phyloP scores from a whole-genome alignment of 2,888 invertebrate species.

The Microplitis manilae region DNA sequence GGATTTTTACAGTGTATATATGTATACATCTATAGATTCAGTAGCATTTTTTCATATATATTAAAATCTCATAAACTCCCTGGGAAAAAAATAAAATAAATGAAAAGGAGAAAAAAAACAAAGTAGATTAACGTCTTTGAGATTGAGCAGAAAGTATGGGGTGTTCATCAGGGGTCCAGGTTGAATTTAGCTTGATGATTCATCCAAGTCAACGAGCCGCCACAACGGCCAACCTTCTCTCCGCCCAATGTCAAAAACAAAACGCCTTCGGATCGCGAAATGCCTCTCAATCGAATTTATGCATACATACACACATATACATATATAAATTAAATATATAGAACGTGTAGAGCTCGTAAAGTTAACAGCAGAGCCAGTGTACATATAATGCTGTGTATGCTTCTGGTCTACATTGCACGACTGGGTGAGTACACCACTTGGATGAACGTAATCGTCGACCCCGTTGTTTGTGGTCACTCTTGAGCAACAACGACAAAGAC shows the following conservation, averaged over 20 bases:
- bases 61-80: neutral
- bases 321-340: no score
- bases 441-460: slow-evolving; percentile 64
- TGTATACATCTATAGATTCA: no score
- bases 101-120: neutral
- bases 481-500: slow-evolving; percentile 56
- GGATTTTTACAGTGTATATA: no score
- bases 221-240: slow-evolving; percentile 68
- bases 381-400: slow-evolving; percentile 25
- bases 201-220: slow-evolving; percentile 66
- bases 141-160: slow-evolving; percentile 13
- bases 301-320: neutral
- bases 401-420: slow-evolving; percentile 41
- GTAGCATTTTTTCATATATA: no score
- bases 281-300: slow-evolving; percentile 58
- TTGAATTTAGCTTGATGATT: slow-evolving; percentile 52
- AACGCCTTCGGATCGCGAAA: slow-evolving; percentile 68
- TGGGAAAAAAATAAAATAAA: slow-evolving; percentile 24
- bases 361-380: neutral
- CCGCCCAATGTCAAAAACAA: slow-evolving; percentile 69
- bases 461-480: slow-evolving; percentile 70
- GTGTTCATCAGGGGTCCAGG: slow-evolving; percentile 1
- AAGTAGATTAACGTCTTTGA: slow-evolving; percentile 9
- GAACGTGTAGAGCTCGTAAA: no score
- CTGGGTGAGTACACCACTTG: slow-evolving; percentile 57